These are phyloP conservation scores for Vidua macroura DNA, from an alignment of 2,113 vertebrate genomes.

Conservation along the genomic window DNA sequence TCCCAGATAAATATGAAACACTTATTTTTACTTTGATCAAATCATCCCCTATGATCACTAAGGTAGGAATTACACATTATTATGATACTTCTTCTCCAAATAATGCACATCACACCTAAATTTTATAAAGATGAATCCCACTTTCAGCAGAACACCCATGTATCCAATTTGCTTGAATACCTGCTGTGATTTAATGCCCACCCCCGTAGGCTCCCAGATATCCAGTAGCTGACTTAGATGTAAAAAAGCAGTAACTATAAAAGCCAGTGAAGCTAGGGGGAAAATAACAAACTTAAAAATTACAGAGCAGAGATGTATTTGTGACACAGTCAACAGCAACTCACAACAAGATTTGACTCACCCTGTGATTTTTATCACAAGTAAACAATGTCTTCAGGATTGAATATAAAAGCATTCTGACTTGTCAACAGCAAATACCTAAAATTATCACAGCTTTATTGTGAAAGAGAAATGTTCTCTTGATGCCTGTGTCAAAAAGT, in stretches of 20 bases:
- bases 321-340: background rate
- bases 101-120: background rate
- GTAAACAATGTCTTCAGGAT: background rate
- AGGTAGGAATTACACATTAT: background rate
- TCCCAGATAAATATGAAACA: background rate
- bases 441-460: background rate
- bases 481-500: background rate
- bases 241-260: background rate
- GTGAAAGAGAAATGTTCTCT: background rate
- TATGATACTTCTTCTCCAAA: background rate
- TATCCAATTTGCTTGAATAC: background rate
- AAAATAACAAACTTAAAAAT: slow-evolving; percentile 12
- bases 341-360: background rate
- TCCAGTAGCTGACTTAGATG: background rate
- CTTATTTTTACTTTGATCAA: background rate
- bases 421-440: background rate
- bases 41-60: background rate
- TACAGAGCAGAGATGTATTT: background rate
- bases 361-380: background rate
- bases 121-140: background rate
- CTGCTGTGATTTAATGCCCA: background rate
- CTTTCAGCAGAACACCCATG: background rate
- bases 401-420: slow-evolving; percentile 17
- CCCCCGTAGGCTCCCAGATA: background rate
- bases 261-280: background rate